Conservation (phyloP, 1,140 invertebrate species). For the Magallana gigas region DNA sequence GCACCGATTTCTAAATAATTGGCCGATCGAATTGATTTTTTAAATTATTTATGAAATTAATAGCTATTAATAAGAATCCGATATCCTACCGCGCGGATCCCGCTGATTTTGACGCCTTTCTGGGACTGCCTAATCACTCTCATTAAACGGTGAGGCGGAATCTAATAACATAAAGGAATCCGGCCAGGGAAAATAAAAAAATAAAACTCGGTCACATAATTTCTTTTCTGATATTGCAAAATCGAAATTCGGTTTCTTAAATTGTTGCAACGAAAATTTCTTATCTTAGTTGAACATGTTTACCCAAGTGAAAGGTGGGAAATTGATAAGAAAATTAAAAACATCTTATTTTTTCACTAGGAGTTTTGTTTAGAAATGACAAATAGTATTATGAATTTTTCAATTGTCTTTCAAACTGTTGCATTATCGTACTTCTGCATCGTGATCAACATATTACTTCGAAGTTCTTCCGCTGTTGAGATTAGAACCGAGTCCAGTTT, state of each 20-base stretch:
- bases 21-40: not conserved
- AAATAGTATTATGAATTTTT: too few relatives aligned
- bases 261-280: too few relatives aligned
- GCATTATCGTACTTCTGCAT: not conserved
- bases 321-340: too few relatives aligned
- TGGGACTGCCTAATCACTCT: not conserved
- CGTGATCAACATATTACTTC: not conserved
- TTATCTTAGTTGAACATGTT: too few relatives aligned
- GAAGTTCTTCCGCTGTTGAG: not conserved
- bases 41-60: slow-evolving; percentile 30
- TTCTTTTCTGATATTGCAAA: too few relatives aligned
- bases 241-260: too few relatives aligned
- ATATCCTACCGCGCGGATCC: slow-evolving; percentile 7
- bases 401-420: not conserved
- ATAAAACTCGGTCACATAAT: not conserved
- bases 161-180: not conserved
- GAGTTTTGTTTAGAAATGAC: too few relatives aligned
- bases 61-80: not conserved
- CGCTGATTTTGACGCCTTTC: not conserved
- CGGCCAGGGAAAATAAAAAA: not conserved
- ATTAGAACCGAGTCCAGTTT: not conserved
- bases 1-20: slow-evolving; percentile 11
- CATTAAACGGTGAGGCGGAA: not conserved
- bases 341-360: too few relatives aligned
- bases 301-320: too few relatives aligned